These are phyloP conservation scores for Clupea harengus DNA, from an alignment of 2,113 vertebrate species.

Conservation along the genomic window DNA sequence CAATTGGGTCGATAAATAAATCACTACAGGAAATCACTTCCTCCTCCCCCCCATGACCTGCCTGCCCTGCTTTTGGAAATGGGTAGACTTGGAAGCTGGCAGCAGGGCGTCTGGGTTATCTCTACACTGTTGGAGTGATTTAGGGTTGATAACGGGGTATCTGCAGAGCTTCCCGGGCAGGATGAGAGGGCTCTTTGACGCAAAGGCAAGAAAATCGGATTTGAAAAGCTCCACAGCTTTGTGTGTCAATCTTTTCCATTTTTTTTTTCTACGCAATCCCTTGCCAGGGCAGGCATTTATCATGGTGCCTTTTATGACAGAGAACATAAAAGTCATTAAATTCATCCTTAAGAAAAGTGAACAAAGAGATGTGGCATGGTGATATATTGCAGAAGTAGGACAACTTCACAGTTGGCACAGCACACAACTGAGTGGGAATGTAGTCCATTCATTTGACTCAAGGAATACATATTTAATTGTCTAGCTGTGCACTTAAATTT, in stretches of 20 bases:
- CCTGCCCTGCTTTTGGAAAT: not conserved
- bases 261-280: not conserved
- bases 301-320: not conserved
- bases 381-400: constrained; percentile 10
- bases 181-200: not conserved
- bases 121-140: not conserved
- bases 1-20: constrained; percentile 1
- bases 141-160: not conserved
- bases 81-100: not conserved
- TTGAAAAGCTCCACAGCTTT: not conserved
- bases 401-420: not conserved
- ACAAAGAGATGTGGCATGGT: not conserved
- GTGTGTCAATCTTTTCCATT: not conserved
- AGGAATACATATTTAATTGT: not conserved
- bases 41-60: not conserved
- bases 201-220: not conserved
- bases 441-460: not conserved
- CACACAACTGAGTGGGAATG: not conserved
- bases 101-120: not conserved
- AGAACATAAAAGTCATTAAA: constrained; percentile 15
- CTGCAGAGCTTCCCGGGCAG: not conserved
- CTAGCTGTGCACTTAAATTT: not conserved
- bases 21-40: not conserved
- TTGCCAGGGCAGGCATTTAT: not conserved
- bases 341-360: not conserved